Percentiles rank a stretch among this genome's conserved stretches.
Conservation (phyloP, 1,140 invertebrate genomes). For the Agrypnia vestita region DNA sequence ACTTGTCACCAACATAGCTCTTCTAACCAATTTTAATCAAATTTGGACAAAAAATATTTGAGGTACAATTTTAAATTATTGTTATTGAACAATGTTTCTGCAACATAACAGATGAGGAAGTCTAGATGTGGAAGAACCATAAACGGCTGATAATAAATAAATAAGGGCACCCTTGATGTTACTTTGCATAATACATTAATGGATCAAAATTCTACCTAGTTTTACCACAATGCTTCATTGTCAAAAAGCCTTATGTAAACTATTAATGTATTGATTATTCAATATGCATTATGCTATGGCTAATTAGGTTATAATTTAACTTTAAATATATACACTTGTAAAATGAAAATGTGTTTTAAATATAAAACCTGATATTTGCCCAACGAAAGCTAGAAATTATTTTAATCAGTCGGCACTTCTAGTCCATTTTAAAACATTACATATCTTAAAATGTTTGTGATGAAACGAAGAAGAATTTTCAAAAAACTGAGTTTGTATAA, state of each 20-base stretch:
- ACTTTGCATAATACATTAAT: conserved; percentile 39
- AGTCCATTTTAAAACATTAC: too few species aligned
- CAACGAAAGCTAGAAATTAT: background rate
- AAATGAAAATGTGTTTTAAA: conserved; percentile 37
- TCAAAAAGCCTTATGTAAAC: conserved; percentile 49
- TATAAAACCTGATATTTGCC: background rate
- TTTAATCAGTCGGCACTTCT: too few species aligned
- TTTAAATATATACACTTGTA: conserved; percentile 60
- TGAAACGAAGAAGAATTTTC: too few species aligned
- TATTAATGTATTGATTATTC: conserved; percentile 55
- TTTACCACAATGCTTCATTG: conserved; percentile 43
- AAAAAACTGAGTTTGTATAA: too few species aligned
- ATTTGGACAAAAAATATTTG: background rate
- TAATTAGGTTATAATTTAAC: conserved; percentile 60
- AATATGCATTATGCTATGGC: conserved; percentile 59
- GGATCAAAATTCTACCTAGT: conserved; percentile 8
- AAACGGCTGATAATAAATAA: conserved; percentile 14
- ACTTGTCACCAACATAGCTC: conserved; percentile 12
- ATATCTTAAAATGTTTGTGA: too few species aligned
- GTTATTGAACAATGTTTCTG: conserved; percentile 28
- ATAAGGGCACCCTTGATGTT: conserved; percentile 38
- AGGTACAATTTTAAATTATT: background rate
- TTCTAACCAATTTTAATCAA: conserved; percentile 4
- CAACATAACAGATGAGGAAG: background rate
- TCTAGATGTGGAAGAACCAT: background rate